These are phyloP conservation scores for Acronicta aceris DNA, from an alignment of 2,888 invertebrate genomes.

Conservation along the genomic window DNA sequence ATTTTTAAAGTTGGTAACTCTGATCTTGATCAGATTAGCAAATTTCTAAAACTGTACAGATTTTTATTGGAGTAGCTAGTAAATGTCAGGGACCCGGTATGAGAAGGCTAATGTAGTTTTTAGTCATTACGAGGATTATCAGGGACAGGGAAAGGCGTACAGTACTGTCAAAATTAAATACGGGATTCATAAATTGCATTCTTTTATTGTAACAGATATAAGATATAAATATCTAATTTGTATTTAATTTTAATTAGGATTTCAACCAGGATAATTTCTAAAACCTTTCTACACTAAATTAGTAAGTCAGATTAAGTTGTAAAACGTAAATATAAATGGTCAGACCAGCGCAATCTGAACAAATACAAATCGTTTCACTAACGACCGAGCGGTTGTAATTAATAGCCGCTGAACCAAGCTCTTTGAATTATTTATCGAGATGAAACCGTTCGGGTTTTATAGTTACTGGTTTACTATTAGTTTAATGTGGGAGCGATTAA, in stretches of 20 bases:
- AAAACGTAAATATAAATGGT: constrained; percentile 39
- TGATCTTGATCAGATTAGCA: too few species aligned
- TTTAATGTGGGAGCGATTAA: constrained; percentile 19
- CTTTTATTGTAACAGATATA: too few species aligned
- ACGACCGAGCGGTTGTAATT: constrained; percentile 47
- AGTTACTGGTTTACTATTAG: constrained; percentile 23
- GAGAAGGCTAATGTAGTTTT: too few species aligned
- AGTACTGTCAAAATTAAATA: too few species aligned
- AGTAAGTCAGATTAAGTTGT: constrained; percentile 46
- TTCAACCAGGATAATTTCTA: too few species aligned
- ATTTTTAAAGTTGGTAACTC: too few species aligned
- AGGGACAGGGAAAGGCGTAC: too few species aligned
- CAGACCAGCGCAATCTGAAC: constrained; percentile 10
- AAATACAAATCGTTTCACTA: constrained; percentile 37
- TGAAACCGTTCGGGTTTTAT: constrained; percentile 42
- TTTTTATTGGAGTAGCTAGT: too few species aligned
- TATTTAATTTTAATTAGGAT: not conserved
- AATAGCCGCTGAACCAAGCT: constrained; percentile 34
- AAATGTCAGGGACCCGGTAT: too few species aligned
- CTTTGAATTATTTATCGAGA: constrained; percentile 50
- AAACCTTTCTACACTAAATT: constrained; percentile 10
- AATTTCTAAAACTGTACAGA: too few species aligned
- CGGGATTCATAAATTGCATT: too few species aligned
- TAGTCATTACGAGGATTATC: too few species aligned
- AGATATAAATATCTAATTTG: not conserved